A percentile compares a stretch with the other conserved stretches of the same genome.
Evolutionary conservation across 2,113 vertebrate species (phyloP).

Genomic region (Choloepus hoffmanni): DNA sequence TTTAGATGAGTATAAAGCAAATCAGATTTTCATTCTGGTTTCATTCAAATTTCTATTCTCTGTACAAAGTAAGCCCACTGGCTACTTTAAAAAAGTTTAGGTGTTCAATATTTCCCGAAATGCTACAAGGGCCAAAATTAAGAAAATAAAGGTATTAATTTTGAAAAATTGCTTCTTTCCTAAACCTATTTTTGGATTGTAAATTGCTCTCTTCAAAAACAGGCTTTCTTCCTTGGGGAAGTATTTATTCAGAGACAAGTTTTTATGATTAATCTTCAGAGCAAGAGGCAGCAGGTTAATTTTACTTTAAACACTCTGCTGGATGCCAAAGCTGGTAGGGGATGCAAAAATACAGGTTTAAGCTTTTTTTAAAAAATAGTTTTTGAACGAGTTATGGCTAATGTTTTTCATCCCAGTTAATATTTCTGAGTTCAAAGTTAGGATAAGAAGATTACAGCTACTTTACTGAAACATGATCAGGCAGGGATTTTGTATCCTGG

Average conservation of each 20-base stretch:
- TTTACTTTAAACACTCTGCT: conserved; percentile 55
- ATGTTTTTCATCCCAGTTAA: background rate
- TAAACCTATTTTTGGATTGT: conserved; percentile 32
- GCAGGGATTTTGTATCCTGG: background rate
- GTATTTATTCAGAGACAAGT: conserved; percentile 45
- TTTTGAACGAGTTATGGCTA: background rate
- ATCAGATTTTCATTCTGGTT: conserved; percentile 1
- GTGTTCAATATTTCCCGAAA: background rate
- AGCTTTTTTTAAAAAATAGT: conserved; percentile 22
- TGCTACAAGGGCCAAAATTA: background rate
- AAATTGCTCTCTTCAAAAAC: conserved; percentile 24
- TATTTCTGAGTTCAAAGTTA: conserved; percentile 29
- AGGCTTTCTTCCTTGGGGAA: conserved; percentile 44
- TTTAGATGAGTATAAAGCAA: background rate
- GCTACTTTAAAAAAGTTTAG: background rate
- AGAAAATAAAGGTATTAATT: conserved; percentile 30
- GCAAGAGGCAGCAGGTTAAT: conserved; percentile 61
- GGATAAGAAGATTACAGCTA: background rate
- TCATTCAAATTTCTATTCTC: background rate
- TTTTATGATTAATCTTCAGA: conserved; percentile 46
- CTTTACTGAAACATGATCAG: background rate
- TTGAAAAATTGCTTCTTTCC: background rate
- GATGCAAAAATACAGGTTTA: conserved; percentile 6
- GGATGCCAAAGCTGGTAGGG: conserved; percentile 39
- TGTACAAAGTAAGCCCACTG: background rate